Base-by-base conservation (phyloP, 2,888 invertebrate genomes). In the Steinernema carpocapsae region DNA sequence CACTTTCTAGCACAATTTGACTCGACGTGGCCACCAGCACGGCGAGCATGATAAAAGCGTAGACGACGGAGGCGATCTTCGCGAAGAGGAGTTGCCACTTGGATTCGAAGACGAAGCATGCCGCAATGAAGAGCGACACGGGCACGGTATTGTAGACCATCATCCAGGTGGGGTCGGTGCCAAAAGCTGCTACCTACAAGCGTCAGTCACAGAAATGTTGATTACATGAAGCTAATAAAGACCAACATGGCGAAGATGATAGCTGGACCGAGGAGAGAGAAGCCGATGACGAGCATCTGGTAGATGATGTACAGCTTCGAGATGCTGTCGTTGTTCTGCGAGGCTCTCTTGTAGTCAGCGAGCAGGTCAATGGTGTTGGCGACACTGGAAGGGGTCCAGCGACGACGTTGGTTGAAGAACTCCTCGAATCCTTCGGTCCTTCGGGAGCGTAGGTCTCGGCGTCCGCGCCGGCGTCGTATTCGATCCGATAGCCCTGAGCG, bases 1-100 rank as follows among this genome's bases (percentile, higher is more conserved):
- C 56, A 84, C 85, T 85, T 76, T 86, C 86, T 1, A 86, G 75
- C 17, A 85, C 83, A 71, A 86, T 82, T 72, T 86, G 86, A 75
- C 83, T 82, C 70, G 81, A 76, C 0, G 86, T 86, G 22, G 85
- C 94, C 14, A 86, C 83, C 32, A 94, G 89, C 0, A 94, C 94
- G 43, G 94, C 91, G 90, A 94, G 92, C 94, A 94, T 94, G 7
- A 94, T 90, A 86, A 94, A 90, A 0, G 93, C 93, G 88, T 94
- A 94, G 0, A 92, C 80, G 3, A 92, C 91, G 42, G 94, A 93
- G 74, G 94, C 92, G 2, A 84, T 79, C 74, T 92, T 92, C 0
- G 94, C 94, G 46, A 80, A 82, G 64, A 80, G 74, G 56, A 87
- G 73, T 74, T 88, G 87, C 17, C 81, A 74, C 32, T 80, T 82